Evolutionary conservation across 2,888 invertebrate species (phyloP).

Genomic region (Seira ritae): DNA sequence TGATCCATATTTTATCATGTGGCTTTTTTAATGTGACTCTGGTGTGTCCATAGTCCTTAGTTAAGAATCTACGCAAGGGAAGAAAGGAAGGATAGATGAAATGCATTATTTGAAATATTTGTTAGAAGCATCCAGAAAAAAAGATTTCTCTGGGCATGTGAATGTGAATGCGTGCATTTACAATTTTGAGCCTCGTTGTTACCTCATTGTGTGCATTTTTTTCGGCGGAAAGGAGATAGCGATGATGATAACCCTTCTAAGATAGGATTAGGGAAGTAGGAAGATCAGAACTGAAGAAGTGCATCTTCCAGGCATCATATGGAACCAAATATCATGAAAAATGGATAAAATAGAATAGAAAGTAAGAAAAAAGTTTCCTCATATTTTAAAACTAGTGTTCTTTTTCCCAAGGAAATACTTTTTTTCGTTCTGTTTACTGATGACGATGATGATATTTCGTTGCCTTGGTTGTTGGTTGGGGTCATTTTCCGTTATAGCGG

Average conservation of each 20-base stretch:
- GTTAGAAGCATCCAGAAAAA: constrained; percentile 19
- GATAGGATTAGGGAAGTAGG: constrained; percentile 9
- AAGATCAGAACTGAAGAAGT: constrained; percentile 24
- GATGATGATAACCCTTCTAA: no score
- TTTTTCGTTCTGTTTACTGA: no score
- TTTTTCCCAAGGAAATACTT: constrained; percentile 34
- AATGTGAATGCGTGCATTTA: background rate
- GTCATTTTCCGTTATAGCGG: background rate
- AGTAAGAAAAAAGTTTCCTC: constrained; percentile 40
- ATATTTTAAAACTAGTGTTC: constrained; percentile 25
- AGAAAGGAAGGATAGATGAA: no score
- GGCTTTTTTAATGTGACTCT: constrained; percentile 66
- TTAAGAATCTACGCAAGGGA: background rate
- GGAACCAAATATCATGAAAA: constrained; percentile 46
- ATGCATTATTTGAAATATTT: constrained; percentile 19
- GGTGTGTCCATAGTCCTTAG: constrained; percentile 52
- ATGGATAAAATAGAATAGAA: constrained; percentile 45
- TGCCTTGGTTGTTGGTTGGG: background rate
- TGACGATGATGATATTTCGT: no score
- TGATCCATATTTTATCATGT: constrained; percentile 66
- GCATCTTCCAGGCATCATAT: constrained; percentile 25
- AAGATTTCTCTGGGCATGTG: constrained; percentile 27
- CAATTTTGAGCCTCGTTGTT: background rate
- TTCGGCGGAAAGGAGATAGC: no score
- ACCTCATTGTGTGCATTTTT: constrained; percentile 36